phyloP scores from a whole-genome alignment of 1,140 invertebrate species.

The Drosophila pectinifera region DNA sequence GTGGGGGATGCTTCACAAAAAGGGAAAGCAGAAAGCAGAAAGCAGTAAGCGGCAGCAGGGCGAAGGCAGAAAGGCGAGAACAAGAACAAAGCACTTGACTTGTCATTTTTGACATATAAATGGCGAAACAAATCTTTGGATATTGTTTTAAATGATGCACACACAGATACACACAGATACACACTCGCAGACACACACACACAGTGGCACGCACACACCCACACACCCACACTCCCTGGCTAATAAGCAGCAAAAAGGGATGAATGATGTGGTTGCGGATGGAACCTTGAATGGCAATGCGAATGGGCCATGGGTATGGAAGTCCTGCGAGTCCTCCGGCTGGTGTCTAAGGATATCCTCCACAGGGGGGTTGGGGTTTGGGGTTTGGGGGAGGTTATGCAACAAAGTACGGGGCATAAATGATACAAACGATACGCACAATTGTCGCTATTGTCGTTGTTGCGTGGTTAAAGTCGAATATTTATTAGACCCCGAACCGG shows the following conservation, averaged over 20 bases:
- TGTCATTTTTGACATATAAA: slow-evolving; percentile 81
- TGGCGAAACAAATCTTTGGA: slow-evolving; percentile 80
- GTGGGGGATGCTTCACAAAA: slow-evolving; percentile 8
- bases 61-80: slow-evolving; percentile 38
- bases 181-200: neutral
- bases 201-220: neutral
- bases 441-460: slow-evolving; percentile 39
- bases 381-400: slow-evolving; percentile 11
- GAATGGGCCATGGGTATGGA: neutral
- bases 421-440: slow-evolving; percentile 40
- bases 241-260: slow-evolving; percentile 62
- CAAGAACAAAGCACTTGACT: slow-evolving; percentile 73
- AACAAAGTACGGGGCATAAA: slow-evolving; percentile 31
- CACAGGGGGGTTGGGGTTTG: too few species aligned
- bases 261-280: slow-evolving; percentile 34
- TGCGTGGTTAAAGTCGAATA: slow-evolving; percentile 28
- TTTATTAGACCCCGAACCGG: slow-evolving; percentile 5
- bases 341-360: slow-evolving; percentile 1
- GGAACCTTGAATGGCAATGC: slow-evolving; percentile 25
- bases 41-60: neutral
- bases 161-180: slow-evolving; percentile 42
- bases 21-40: neutral
- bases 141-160: slow-evolving; percentile 77
- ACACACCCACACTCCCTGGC: slow-evolving; percentile 25
- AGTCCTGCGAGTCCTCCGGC: slow-evolving; percentile 1